These are phyloP conservation scores for Acanthopleura granulata DNA, from an alignment of 2,888 invertebrate genomes.

Conservation along the genomic window DNA sequence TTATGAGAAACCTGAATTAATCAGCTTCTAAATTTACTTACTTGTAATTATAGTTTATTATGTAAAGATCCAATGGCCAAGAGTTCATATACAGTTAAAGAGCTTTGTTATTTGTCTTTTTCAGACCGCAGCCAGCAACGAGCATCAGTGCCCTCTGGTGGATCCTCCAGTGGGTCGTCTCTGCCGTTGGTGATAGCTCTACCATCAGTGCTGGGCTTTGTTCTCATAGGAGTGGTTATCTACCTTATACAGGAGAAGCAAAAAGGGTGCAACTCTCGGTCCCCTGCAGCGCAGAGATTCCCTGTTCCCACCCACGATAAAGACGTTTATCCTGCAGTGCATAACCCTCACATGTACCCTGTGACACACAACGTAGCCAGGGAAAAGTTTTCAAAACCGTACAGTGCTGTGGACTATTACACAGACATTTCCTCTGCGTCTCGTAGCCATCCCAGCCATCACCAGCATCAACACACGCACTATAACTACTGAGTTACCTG, in stretches of 20 bases:
- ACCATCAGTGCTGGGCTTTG: slow-evolving; percentile 52
- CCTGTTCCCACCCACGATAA: slow-evolving; percentile 43
- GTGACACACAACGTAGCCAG: neutral
- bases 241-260: slow-evolving; percentile 45
- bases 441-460: slow-evolving; percentile 48
- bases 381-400: slow-evolving; percentile 33
- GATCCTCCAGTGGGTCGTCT: slow-evolving; percentile 22
- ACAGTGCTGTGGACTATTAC: slow-evolving; percentile 54
- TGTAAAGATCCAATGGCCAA: neutral
- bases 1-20: too few relatives aligned
- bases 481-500: slow-evolving; percentile 4
- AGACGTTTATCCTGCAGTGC: slow-evolving; percentile 27
- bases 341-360: slow-evolving; percentile 18
- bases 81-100: neutral
- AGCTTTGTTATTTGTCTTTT: neutral
- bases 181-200: slow-evolving; percentile 61
- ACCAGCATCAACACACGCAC: slow-evolving; percentile 28
- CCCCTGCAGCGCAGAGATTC: slow-evolving; percentile 31
- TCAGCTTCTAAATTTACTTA: too few relatives aligned
- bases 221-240: slow-evolving; percentile 48
- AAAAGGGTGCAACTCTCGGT: slow-evolving; percentile 32
- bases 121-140: neutral
- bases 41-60: too few relatives aligned
- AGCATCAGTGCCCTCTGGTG: slow-evolving; percentile 8
- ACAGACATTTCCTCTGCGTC: slow-evolving; percentile 63